These are phyloP conservation scores for Ips nitidus DNA, from an alignment of 1,140 invertebrate genomes.

Conservation along the genomic window DNA sequence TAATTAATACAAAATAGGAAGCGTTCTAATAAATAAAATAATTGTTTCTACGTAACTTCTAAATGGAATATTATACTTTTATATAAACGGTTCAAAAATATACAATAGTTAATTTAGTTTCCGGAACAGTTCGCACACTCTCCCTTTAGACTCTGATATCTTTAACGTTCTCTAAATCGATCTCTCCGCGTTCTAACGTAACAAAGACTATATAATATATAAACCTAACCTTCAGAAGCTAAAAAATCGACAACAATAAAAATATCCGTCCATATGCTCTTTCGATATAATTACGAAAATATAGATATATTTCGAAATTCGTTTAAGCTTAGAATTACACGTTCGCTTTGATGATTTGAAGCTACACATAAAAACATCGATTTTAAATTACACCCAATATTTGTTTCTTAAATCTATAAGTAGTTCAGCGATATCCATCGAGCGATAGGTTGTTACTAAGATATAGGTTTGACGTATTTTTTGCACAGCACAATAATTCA, in stretches of 20 bases:
- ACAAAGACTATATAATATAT: slow-evolving; percentile 43
- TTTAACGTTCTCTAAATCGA: slow-evolving; percentile 37
- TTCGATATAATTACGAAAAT: slow-evolving; percentile 47
- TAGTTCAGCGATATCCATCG: slow-evolving; percentile 21
- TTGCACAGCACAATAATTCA: background rate
- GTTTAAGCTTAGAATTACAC: slow-evolving; percentile 40
- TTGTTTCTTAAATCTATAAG: slow-evolving; percentile 32
- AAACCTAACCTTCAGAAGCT: slow-evolving; percentile 41
- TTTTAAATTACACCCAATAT: slow-evolving; percentile 32
- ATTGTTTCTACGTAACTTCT: slow-evolving; percentile 10
- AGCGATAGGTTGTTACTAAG: slow-evolving; percentile 8
- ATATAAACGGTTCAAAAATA: slow-evolving; percentile 29
- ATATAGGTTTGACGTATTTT: slow-evolving; percentile 3
- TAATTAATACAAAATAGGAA: slow-evolving; percentile 27
- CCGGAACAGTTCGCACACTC: slow-evolving; percentile 20
- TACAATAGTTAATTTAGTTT: slow-evolving; percentile 18
- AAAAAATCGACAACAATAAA: slow-evolving; percentile 47
- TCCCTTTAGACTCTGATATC: slow-evolving; percentile 43
- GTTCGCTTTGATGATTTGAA: slow-evolving; percentile 31
- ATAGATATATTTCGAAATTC: slow-evolving; percentile 48
- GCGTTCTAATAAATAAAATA: slow-evolving; percentile 27
- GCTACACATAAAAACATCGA: slow-evolving; percentile 47
- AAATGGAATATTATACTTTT: slow-evolving; percentile 24
- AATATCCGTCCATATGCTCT: slow-evolving; percentile 42
- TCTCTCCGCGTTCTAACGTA: slow-evolving; percentile 41